Evolutionary conservation across 2,113 vertebrate genomes (phyloP).

Genomic region (Pycnonotus jocosus): DNA sequence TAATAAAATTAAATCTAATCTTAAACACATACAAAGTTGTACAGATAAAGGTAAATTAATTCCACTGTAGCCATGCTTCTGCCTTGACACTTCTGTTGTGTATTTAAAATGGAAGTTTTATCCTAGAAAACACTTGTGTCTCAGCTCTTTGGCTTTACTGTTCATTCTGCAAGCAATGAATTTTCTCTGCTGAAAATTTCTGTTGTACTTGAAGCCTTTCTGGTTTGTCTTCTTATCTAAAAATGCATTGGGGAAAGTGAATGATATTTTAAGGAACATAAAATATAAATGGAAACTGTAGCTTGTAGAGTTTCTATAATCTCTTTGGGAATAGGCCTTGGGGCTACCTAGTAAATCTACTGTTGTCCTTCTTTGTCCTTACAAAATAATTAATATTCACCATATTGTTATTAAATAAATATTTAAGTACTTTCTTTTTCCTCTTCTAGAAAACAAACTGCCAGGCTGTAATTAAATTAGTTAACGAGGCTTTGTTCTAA

Average conservation of each 20-base stretch:
- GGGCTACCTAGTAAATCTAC: not conserved
- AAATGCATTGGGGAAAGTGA: not conserved
- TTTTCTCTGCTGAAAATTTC: not conserved
- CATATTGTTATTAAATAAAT: not conserved
- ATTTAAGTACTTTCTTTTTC: not conserved
- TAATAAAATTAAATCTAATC: no score
- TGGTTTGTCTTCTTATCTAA: not conserved
- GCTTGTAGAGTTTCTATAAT: not conserved
- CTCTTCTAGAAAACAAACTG: slow-evolving; percentile 76
- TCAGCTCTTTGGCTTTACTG: not conserved
- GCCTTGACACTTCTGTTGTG: not conserved
- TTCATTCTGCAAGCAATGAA: not conserved
- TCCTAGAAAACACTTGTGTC: not conserved
- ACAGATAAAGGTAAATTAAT: slow-evolving; percentile 80
- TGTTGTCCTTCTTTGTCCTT: not conserved
- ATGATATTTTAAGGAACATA: not conserved
- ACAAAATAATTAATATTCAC: not conserved
- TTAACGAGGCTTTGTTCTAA: slow-evolving; percentile 72
- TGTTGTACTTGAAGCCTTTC: not conserved
- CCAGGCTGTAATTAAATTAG: slow-evolving; percentile 76
- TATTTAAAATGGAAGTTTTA: not conserved
- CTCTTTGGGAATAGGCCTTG: not conserved
- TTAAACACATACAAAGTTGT: slow-evolving; percentile 64
- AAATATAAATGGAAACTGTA: not conserved
- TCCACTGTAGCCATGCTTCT: not conserved